Base-by-base conservation (phyloP, 1,140 invertebrate genomes). In the Orchesella cincta region DNA sequence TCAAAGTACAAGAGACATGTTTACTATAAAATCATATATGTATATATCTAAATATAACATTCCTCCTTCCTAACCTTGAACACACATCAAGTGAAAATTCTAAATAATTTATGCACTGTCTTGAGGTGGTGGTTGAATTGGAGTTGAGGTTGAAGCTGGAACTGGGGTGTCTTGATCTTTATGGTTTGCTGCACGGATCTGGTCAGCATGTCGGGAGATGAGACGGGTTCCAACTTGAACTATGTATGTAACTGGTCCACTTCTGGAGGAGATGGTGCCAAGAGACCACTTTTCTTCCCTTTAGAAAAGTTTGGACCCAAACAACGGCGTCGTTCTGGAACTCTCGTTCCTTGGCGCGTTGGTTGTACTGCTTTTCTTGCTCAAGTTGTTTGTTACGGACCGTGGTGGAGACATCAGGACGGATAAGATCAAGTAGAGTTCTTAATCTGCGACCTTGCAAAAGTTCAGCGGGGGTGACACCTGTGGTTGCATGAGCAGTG, bases 401-500 rank as follows among this genome's bases (percentile, higher is more conserved):
- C 18, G 3, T 1, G 12, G 12, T 36, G 31, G 12, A 12, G 5
- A 23, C 29, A 71, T 71, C 67, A 31, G 67, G 67, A 31, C 67
- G 23, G 26, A 71, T 33, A 2, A 71, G 31, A 71, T 71, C 67
- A 16, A 71, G 31, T 28, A 71, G 34, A 2, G 74, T 54, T 23
- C 74, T 2, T 28, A 31, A n/a, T 26, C 34, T 46, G 2, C 28
- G 16, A 3, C 33, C 33, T 23, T 73, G 23, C 20, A 74, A 28
- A 18, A 82, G 39, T 76, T 82, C 77, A 8, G 75, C 67, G 16
- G 79, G 76, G 33, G 74, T 62, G 73, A 52, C 79, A 34, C 79
- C 82, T 75, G 82, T 84, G 74, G 83, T 83, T 14, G n/a, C 70
- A 77, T 85, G 84, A 46, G 8, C 80, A 77, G 0, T 79, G 76